phyloP scores from a whole-genome alignment of 2,797 vertebrate species.

The Clarias fuscus region DNA sequence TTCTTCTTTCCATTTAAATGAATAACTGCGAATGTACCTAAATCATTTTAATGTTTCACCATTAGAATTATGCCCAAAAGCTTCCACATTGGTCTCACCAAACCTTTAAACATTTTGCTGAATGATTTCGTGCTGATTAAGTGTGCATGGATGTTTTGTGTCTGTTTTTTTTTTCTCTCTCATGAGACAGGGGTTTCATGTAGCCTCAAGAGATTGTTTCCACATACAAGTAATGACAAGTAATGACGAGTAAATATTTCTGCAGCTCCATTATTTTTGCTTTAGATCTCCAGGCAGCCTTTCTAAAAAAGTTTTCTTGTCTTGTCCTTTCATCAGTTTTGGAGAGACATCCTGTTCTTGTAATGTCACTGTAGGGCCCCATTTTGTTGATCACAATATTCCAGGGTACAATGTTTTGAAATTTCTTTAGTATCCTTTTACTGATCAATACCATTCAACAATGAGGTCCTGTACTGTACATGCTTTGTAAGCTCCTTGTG shows the following conservation, averaged over 20 bases:
- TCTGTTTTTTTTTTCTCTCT: background rate
- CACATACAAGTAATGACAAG: too few relatives aligned
- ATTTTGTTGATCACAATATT: background rate
- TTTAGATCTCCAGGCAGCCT: background rate
- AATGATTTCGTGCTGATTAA: background rate
- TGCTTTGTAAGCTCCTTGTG: background rate
- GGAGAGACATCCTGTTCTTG: background rate
- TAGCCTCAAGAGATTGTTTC: background rate
- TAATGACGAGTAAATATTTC: too few relatives aligned
- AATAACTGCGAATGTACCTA: background rate
- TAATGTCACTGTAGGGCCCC: background rate
- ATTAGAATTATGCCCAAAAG: background rate
- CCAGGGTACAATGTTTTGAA: background rate
- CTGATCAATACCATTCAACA: too few relatives aligned
- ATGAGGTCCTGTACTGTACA: background rate
- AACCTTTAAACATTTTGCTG: background rate
- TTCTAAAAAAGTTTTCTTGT: background rate
- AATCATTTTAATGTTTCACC: background rate
- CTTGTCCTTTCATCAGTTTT: background rate
- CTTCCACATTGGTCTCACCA: background rate
- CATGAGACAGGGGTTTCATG: background rate
- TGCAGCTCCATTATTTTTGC: too few relatives aligned
- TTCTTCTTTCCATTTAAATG: background rate
- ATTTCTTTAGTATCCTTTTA: background rate
- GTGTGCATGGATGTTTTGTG: background rate